Base-by-base conservation (phyloP, 1,140 invertebrate genomes). In the Apis laboriosa region DNA sequence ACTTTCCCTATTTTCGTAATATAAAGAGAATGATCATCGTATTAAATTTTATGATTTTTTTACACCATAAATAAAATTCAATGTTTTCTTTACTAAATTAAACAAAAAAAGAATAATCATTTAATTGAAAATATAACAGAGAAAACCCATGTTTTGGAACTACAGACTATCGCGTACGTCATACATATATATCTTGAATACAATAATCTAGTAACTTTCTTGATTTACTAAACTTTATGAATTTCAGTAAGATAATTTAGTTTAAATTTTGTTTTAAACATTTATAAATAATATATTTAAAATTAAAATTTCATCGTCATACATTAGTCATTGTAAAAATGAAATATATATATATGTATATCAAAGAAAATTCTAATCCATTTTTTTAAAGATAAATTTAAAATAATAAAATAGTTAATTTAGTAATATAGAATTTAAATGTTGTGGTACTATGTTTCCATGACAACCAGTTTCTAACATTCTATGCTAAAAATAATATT, bases 121-220 rank as follows among this genome's bases (percentile, higher is more conserved):
- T 83, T 55, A 76, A 80, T 80, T 51, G 17, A 28, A 51, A 73
- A 77, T 49, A 66, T 78, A 72, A 73, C 51, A 15, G 63, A 87
- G 83, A 84, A 80, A 87, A 84, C 84, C 84, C 88, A 90, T 90
- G 78, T 90, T 89, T 91, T 89, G 86, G 82, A 68, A 89, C 85
- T 86, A 86, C 80, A 84, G 80, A 85, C 82, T 84, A 76, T 91
- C 86, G 88, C 84, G 82, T 86, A 91, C 89, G 90, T 88, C 89
- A 86, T 87, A 77, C 67, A 85, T 80, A 61, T 82, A 77, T 78
- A 70, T 80, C 61, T 60, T n/a, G 70, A 79, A 71, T 71, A 83
- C 80, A 60, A 80, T 68, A 71, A 84, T 88, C 83, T 85, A 87
- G 85, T 82, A 63, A 88, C 81, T 73, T 85, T 86, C 63, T 53